Evolutionary conservation across 1,140 invertebrate species (phyloP), one percentile per base, ranked within the genome.

Genomic region (Eufriesea mexicana): DNA sequence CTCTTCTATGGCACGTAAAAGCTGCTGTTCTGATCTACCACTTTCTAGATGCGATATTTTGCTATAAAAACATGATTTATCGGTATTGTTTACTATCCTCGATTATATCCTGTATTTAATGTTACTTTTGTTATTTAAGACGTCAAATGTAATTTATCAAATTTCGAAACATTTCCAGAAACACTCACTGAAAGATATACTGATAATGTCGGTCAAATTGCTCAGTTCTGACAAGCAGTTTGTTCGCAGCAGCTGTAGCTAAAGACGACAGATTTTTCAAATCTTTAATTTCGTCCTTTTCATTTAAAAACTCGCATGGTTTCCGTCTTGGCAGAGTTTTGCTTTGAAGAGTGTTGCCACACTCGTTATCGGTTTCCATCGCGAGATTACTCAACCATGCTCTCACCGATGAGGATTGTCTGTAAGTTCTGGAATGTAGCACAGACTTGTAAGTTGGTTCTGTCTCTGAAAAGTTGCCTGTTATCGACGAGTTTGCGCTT

Each of bases 221-320:
- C 0, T 94, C 91, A 20, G 91, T 92, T 23, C 83, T 85, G n/a
- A 91, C 83, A 14, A 94, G 85, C 23, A 94, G 68, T 70, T 93
- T 93, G 2, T 92, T 94, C 0, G 93, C 93, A 0, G 93, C 93
- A 0, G 93, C 89, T 0, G 94, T 93, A 0, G 93, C 91, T 0
- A 92, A 90, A 5, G 92, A 89, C 0, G 93, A 92, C 10, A 94
- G 66, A 28, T 84, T 88, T n/a, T 86, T 89, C 14, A 92, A 74
- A 73, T 93, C 89, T 18, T 82, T 83, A 23, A 66, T 86, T 28
- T 91, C 85, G 0, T 84, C 66, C 23, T 89, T 81, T 16, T 89
- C 88, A 0, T 66, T 71, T 6, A 78, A 49, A 4, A 77, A n/a
- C 23, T 84, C 16, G 20, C 9, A 76, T 28, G 16, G 51, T 59